Evolutionary conservation across 1,140 invertebrate genomes (phyloP).

Genomic region (Drosophila sturtevanti): DNA sequence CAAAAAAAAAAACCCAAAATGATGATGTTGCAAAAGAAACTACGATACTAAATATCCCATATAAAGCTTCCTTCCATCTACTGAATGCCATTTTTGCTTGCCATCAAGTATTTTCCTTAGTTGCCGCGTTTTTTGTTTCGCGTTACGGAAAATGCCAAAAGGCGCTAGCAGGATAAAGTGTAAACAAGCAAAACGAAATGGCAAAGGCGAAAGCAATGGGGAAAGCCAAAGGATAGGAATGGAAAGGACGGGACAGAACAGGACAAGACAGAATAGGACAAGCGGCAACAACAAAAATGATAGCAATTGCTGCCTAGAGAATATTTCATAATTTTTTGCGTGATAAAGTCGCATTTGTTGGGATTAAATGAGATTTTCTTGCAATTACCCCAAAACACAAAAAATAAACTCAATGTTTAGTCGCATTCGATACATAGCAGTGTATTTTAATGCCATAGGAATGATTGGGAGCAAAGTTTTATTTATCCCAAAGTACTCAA

Average conservation of each 20-base stretch:
- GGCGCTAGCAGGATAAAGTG: constrained; percentile 67
- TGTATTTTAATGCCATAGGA: neutral
- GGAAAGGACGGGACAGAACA: neutral
- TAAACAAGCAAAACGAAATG: constrained; percentile 65
- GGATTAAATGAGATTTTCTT: constrained; percentile 80
- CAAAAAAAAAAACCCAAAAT: constrained; percentile 52
- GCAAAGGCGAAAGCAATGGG: constrained; percentile 24
- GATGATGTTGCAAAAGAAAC: constrained; percentile 77
- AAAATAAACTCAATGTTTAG: neutral
- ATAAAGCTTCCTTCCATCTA: constrained; percentile 31
- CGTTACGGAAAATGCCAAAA: constrained; percentile 41
- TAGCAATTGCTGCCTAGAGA: constrained; percentile 64
- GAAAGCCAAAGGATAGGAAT: neutral
- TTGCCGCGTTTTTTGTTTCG: constrained; percentile 22
- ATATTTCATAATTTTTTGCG: constrained; percentile 81
- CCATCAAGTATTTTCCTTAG: constrained; percentile 36
- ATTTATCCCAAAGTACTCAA: constrained; percentile 45
- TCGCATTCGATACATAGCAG: neutral
- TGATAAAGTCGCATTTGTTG: constrained; percentile 78
- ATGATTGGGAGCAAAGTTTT: constrained; percentile 31
- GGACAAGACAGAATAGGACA: neutral
- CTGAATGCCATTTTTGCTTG: constrained; percentile 68
- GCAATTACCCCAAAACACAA: constrained; percentile 62
- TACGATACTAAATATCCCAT: constrained; percentile 74
- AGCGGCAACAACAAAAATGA: constrained; percentile 25